phyloP scores from a whole-genome alignment of 1,140 invertebrate species.

The Eufriesea mexicana region DNA sequence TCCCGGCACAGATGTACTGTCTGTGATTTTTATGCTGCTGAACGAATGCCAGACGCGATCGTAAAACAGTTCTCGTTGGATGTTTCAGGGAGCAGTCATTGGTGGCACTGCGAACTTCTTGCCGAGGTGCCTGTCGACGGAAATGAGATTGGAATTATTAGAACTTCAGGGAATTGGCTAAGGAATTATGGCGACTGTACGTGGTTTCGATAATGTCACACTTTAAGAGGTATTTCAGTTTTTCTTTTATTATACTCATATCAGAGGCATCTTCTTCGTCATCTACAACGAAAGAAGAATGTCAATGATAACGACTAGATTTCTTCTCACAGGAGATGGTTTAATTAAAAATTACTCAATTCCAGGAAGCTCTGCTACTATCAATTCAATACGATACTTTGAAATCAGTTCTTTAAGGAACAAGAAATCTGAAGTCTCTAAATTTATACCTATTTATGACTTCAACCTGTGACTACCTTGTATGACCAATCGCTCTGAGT shows the following conservation, averaged over 20 bases:
- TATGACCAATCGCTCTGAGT: not conserved
- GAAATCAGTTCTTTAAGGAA: too few species aligned
- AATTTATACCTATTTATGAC: not conserved
- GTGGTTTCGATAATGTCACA: too few species aligned
- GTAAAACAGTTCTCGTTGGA: not conserved
- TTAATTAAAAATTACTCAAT: too few species aligned
- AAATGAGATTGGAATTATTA: not conserved
- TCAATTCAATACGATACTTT: too few species aligned
- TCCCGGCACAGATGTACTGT: not conserved
- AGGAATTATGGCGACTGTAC: not conserved
- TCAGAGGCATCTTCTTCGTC: too few species aligned
- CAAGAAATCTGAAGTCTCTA: too few species aligned
- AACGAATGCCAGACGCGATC: conserved; percentile 3
- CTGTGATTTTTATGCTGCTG: conserved; percentile 19
- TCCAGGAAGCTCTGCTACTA: too few species aligned
- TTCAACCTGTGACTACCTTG: not conserved
- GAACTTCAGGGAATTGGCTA: not conserved
- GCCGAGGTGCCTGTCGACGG: not conserved
- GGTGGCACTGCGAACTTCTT: not conserved
- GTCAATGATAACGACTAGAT: too few species aligned
- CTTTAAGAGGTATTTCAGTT: too few species aligned
- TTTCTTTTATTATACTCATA: too few species aligned
- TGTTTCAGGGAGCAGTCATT: not conserved
- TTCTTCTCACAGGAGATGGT: too few species aligned
- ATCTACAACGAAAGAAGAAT: too few species aligned